Conservation (phyloP, 2,888 invertebrate species). For the Pseudococcus jackbeardsleyi region DNA sequence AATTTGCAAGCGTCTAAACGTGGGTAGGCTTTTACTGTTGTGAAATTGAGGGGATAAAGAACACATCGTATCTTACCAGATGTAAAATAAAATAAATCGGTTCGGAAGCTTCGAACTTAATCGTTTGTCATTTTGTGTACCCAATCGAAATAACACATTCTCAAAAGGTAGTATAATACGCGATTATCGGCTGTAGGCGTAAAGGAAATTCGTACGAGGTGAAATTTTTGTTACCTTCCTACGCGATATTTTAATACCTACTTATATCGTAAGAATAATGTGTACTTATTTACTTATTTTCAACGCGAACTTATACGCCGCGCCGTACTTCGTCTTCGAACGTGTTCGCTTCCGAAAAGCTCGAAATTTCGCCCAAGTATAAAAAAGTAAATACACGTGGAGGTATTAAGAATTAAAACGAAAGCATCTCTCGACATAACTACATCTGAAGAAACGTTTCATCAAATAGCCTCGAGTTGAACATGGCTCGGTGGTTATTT, state of each 20-base stretch:
- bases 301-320: too few species aligned
- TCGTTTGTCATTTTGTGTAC: conserved; percentile 15
- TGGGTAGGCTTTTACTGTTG: background rate
- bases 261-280: too few species aligned
- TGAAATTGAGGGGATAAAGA: background rate
- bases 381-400: background rate
- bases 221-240: background rate
- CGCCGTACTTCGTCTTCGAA: background rate
- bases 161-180: too few species aligned
- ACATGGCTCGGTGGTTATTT: background rate
- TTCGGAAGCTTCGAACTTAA: background rate
- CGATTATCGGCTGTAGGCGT: too few species aligned
- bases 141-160: background rate
- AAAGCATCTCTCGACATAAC: background rate
- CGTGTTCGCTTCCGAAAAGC: background rate
- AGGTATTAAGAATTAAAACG: conserved; percentile 2
- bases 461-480: background rate
- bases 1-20: background rate
- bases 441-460: background rate
- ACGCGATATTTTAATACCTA: too few species aligned
- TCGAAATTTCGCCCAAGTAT: background rate
- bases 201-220: too few species aligned
- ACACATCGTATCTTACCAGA: background rate
- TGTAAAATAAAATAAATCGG: conserved; percentile 19
- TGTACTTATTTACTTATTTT: too few species aligned